phyloP scores from a whole-genome alignment of 1,140 invertebrate species.

The Chionoecetes opilio region DNA sequence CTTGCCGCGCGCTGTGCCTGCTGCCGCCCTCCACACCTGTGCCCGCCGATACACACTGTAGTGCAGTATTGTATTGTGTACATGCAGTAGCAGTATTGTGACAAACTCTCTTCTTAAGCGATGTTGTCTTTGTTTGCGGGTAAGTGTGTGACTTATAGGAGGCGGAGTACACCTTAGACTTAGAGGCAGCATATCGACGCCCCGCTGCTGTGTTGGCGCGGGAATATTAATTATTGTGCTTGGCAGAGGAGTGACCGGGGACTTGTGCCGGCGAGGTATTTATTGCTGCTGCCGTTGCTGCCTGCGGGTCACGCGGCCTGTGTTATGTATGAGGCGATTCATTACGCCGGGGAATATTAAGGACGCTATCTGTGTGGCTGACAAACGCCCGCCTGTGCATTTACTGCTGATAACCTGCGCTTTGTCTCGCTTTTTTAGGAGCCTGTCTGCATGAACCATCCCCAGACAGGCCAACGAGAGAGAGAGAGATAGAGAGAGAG shows the following conservation, averaged over 20 bases:
- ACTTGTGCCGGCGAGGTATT: background rate
- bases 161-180: no score
- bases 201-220: background rate
- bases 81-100: no score
- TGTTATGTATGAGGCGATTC: background rate
- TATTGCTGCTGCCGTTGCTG: background rate
- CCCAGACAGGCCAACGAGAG: background rate
- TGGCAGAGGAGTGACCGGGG: constrained; percentile 12
- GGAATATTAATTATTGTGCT: constrained; percentile 21
- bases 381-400: background rate
- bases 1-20: background rate
- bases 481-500: constrained; percentile 16
- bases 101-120: no score
- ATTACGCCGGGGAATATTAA: constrained; percentile 17
- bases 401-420: background rate
- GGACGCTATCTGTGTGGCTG: constrained; percentile 10
- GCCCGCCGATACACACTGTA: no score
- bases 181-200: background rate
- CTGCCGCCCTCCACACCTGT: background rate
- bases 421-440: no score
- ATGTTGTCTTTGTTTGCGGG: no score
- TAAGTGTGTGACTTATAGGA: no score
- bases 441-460: no score
- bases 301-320: background rate
- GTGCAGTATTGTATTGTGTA: no score